A percentile compares a stretch with the other conserved stretches of the same genome.
Evolutionary conservation across 2,797 vertebrate genomes (phyloP).

Genomic region (Glyptemys insculpta): DNA sequence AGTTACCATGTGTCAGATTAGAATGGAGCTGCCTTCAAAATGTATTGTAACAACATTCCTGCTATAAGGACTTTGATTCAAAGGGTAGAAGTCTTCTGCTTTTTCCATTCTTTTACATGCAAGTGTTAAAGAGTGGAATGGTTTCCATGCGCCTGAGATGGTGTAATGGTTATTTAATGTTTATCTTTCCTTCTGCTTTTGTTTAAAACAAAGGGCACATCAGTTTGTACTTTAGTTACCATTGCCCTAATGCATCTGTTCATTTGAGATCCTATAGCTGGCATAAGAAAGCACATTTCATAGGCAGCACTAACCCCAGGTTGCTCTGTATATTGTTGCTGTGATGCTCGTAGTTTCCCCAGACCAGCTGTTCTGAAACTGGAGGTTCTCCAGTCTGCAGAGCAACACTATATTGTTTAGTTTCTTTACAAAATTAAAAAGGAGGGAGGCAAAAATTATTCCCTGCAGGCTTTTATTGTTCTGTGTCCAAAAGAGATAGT

Average conservation of each 20-base stretch:
- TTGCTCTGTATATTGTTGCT: background rate
- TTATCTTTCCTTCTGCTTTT: background rate
- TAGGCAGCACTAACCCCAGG: background rate
- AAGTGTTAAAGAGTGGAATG: conserved; percentile 17
- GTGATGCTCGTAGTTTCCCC: fast-evolving
- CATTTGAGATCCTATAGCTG: conserved; percentile 15
- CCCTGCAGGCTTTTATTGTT: background rate
- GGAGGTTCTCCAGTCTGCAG: background rate
- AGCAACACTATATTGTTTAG: background rate
- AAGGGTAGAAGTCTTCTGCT: conserved; percentile 47
- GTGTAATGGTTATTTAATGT: background rate
- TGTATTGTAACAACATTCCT: conserved; percentile 45
- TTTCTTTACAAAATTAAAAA: background rate
- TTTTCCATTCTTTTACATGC: conserved; percentile 38
- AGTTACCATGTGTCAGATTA: background rate
- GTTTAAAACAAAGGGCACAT: background rate
- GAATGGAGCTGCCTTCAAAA: conserved; percentile 19
- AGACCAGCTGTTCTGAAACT: background rate
- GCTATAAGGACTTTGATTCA: conserved; percentile 26
- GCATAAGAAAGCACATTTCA: background rate
- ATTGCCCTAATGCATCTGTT: conserved; percentile 29
- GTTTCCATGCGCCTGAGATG: background rate
- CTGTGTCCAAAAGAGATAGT: background rate
- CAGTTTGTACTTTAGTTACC: conserved; percentile 21
- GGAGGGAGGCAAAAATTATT: background rate